phyloP scores from a whole-genome alignment of 1,140 invertebrate species.

The Copidosoma floridanum region DNA sequence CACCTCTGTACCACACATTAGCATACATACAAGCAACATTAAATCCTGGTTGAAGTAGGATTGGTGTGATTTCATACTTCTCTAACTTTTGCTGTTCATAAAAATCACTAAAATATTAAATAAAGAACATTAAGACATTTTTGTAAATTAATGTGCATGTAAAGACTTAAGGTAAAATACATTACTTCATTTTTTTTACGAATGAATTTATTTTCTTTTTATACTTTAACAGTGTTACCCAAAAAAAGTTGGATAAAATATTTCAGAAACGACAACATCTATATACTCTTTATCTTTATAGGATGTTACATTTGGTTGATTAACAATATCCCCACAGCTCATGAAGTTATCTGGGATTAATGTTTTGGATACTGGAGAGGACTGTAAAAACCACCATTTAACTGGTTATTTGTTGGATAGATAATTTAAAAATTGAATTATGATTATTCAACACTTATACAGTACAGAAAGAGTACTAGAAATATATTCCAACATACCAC shows the following conservation, averaged over 20 bases:
- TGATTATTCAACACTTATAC: too few relatives aligned
- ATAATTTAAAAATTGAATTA: too few relatives aligned
- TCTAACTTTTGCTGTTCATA: slow-evolving; percentile 30
- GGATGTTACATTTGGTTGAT: slow-evolving; percentile 34
- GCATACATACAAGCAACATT: slow-evolving; percentile 43
- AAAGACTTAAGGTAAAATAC: background rate
- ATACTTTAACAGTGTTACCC: slow-evolving; percentile 40
- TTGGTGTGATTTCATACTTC: slow-evolving; percentile 37
- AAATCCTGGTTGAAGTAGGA: slow-evolving; percentile 42
- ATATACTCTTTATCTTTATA: slow-evolving; percentile 16
- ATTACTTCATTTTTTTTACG: slow-evolving; percentile 34
- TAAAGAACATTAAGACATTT: slow-evolving; percentile 2
- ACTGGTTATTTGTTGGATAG: too few relatives aligned
- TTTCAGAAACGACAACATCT: slow-evolving; percentile 35
- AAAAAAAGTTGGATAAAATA: slow-evolving; percentile 47
- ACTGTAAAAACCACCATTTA: too few relatives aligned
- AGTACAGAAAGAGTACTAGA: too few relatives aligned
- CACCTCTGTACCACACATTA: slow-evolving; percentile 44
- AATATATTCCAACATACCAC: too few relatives aligned
- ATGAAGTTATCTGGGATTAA: too few relatives aligned
- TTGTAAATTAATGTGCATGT: slow-evolving; percentile 6
- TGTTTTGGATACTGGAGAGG: too few relatives aligned
- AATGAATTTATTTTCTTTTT: slow-evolving; percentile 20
- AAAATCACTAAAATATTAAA: slow-evolving; percentile 41
- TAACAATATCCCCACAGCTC: slow-evolving; percentile 37